Base-by-base conservation (phyloP, 2,113 vertebrate genomes). In the Callithrix jacchus region DNA sequence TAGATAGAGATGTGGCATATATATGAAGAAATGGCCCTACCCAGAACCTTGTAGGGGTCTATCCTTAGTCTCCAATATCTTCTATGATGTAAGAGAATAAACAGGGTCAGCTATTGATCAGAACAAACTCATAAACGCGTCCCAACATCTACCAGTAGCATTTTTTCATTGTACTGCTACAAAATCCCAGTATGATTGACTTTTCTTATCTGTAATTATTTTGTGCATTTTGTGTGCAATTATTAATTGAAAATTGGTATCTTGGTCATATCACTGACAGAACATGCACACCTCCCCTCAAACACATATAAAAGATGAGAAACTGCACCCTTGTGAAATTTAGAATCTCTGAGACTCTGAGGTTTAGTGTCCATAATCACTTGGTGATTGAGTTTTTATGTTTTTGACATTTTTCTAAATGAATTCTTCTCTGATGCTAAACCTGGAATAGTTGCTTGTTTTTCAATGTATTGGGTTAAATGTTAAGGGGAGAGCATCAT, bases 321-420 rank as follows among this genome's bases (percentile, higher is more conserved):
- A 91, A 94, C 54, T 81, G 5, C 25, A 93, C 13, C 93, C 42
- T 66, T 58, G 23, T 74, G 85, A 94, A 85, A 77, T 89, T 70
- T 58, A 95, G 54, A 82, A 73, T 93, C 84, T 94, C 68, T 88
- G 35, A 92, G 81, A 76, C 11, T 93, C 10, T 93, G 73, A 89
- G 49, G 23, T 68, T 83, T 66, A 71, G 49, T 47, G 20, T 81
- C n/a, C 83, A 2, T 80, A 87, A 93, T 93, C 89, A 73, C 66
- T 93, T 81, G 80, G 61, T 94, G 74, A 97, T 61, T 83, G 93
- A 93, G 40, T 87, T 97, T 95, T 96, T 93, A 84, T 61, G 61
- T 92, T 92, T 54, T 92, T 96, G 92, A 96, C 84, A 90, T 92
- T 80, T 94, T 96, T 94, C 49, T 95, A 91, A 96, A 89, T 89